Conservation (phyloP, 2,888 invertebrate species). For the Drosophila setosimentum region DNA sequence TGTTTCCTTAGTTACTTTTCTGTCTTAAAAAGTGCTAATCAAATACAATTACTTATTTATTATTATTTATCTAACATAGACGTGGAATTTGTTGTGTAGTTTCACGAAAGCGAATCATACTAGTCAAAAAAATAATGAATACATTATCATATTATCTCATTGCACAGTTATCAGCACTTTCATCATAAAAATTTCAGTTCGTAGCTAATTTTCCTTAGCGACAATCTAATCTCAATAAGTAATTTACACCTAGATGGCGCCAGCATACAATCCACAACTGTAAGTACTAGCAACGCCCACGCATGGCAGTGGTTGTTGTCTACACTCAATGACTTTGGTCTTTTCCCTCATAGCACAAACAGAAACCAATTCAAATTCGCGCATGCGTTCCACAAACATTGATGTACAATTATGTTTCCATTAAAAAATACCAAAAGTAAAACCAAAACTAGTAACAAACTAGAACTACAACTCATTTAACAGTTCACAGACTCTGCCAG, state of each 20-base stretch:
- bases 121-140: too few species aligned
- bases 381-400: conserved; percentile 30
- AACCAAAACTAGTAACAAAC: background rate
- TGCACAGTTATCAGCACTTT: background rate
- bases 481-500: too few species aligned
- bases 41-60: too few species aligned
- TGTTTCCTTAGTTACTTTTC: too few species aligned
- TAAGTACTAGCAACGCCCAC: background rate
- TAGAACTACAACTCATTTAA: too few species aligned
- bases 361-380: conserved; percentile 12
- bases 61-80: background rate
- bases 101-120: too few species aligned
- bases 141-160: too few species aligned
- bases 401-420: background rate
- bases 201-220: background rate
- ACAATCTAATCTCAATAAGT: background rate
- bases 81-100: background rate
- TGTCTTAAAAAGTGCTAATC: too few species aligned
- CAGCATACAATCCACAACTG: background rate
- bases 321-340: background rate
- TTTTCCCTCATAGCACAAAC: background rate
- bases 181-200: background rate
- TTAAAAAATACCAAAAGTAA: background rate
- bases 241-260: conserved; percentile 29
- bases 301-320: background rate